Evolutionary conservation across 2,888 invertebrate genomes (phyloP).

Genomic region (Pristionchus entomophagus): DNA sequence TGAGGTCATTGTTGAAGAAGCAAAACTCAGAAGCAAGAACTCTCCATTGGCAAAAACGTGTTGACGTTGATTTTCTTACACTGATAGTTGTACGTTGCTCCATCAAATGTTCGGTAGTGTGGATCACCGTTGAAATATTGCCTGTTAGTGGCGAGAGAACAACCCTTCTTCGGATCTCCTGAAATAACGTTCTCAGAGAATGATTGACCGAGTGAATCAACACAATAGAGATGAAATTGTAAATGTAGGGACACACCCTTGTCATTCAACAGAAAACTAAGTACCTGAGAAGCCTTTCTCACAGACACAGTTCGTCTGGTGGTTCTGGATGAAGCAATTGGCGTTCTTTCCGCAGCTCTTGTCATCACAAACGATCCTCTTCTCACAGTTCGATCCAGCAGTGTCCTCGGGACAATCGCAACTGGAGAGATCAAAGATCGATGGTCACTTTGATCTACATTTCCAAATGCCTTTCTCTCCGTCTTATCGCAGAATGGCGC

Average conservation of each 20-base stretch:
- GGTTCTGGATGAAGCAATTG: slow-evolving; percentile 62
- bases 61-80: slow-evolving; percentile 50
- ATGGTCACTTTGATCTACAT: neutral
- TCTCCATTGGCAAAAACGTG: too few species aligned
- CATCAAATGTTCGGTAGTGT: slow-evolving; percentile 75
- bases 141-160: slow-evolving; percentile 20
- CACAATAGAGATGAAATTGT: too few species aligned
- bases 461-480: neutral
- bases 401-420: slow-evolving; percentile 79
- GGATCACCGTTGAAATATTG: slow-evolving; percentile 73
- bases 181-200: neutral
- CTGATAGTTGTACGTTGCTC: slow-evolving; percentile 66
- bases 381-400: slow-evolving; percentile 85
- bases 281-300: slow-evolving; percentile 62
- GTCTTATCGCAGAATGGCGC: neutral
- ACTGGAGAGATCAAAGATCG: slow-evolving; percentile 52
- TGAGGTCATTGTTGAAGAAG: neutral
- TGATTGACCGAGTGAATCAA: neutral
- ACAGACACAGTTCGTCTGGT: slow-evolving; percentile 66
- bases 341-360: slow-evolving; percentile 64
- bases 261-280: too few species aligned
- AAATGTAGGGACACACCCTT: too few species aligned
- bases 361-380: neutral
- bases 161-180: slow-evolving; percentile 52
- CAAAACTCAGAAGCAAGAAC: too few species aligned